Percentiles rank a stretch among this genome's conserved stretches.
These are phyloP conservation scores for Noctua janthina DNA, from an alignment of 2,888 invertebrate species.

Conservation along the genomic window DNA sequence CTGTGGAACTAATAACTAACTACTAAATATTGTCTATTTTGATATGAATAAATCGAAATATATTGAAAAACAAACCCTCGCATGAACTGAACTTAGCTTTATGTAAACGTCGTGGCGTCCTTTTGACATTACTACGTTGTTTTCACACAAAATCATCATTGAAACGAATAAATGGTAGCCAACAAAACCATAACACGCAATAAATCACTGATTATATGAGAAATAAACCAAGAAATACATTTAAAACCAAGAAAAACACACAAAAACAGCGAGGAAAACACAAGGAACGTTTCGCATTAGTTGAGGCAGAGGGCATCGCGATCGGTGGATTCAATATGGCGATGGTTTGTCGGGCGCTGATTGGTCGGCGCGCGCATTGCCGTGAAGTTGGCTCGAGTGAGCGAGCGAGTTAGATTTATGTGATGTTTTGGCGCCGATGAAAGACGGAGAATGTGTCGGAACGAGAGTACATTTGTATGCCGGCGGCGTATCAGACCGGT, in stretches of 20 bases:
- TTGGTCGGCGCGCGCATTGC: slow-evolving; percentile 80
- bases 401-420: slow-evolving; percentile 88
- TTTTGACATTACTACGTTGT: slow-evolving; percentile 69
- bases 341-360: slow-evolving; percentile 79
- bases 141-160: slow-evolving; percentile 71
- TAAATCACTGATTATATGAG: slow-evolving; percentile 75
- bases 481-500: slow-evolving; percentile 85
- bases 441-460: slow-evolving; percentile 87
- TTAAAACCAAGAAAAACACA: slow-evolving; percentile 80
- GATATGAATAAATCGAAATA: slow-evolving; percentile 40
- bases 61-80: slow-evolving; percentile 69
- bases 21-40: slow-evolving; percentile 15
- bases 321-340: slow-evolving; percentile 88
- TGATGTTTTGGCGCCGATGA: slow-evolving; percentile 87
- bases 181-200: slow-evolving; percentile 71
- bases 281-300: slow-evolving; percentile 78
- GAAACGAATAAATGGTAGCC: slow-evolving; percentile 64
- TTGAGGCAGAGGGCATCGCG: slow-evolving; percentile 83
- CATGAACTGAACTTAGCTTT: slow-evolving; percentile 83
- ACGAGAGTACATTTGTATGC: slow-evolving; percentile 88
- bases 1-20: background rate
- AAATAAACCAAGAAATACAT: slow-evolving; percentile 68
- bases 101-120: slow-evolving; percentile 77
- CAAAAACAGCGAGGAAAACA: slow-evolving; percentile 85
- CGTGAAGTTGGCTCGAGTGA: slow-evolving; percentile 85